Conservation (phyloP, 1,140 invertebrate genomes). For the Lerema accius region DNA sequence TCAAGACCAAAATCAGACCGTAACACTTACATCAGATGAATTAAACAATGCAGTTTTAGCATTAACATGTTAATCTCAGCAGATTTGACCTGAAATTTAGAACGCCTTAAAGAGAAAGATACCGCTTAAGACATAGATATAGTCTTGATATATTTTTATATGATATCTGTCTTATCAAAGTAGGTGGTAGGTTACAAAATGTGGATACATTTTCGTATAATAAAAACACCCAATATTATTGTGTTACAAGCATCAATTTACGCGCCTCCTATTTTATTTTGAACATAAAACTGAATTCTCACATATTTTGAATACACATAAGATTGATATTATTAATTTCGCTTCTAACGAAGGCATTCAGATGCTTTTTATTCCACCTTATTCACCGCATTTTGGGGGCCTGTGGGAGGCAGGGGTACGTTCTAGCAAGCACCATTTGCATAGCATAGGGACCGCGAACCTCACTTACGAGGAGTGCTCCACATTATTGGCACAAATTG, state of each 20-base stretch:
- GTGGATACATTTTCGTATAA: conserved; percentile 17
- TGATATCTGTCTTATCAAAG: conserved; percentile 5
- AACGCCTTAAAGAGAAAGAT: conserved; percentile 18
- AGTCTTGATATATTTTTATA: conserved; percentile 14
- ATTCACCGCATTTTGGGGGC: conserved; percentile 26
- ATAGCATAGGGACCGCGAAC: conserved; percentile 35
- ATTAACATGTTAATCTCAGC: conserved; percentile 28
- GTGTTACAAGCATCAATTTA: conserved; percentile 36
- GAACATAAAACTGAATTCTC: conserved; percentile 35
- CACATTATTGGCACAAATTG: conserved; percentile 51
- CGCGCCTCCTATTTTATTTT: conserved; percentile 33
- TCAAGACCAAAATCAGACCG: conserved; percentile 17
- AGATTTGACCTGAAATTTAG: conserved; percentile 16
- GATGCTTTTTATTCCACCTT: conserved; percentile 34
- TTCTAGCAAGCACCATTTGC: conserved; percentile 12
- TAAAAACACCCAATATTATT: conserved; percentile 39
- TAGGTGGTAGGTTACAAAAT: conserved; percentile 30
- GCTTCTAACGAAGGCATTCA: conserved; percentile 15
- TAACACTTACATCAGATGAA: conserved; percentile 28
- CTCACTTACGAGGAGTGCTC: conserved; percentile 48
- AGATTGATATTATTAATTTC: conserved; percentile 19
- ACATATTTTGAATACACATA: conserved; percentile 14
- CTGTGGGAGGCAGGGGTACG: conserved; percentile 21
- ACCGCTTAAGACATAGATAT: background rate
- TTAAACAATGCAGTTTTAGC: conserved; percentile 14